Conservation (phyloP, 2,797 vertebrate species). For the Nasua narica region DNA sequence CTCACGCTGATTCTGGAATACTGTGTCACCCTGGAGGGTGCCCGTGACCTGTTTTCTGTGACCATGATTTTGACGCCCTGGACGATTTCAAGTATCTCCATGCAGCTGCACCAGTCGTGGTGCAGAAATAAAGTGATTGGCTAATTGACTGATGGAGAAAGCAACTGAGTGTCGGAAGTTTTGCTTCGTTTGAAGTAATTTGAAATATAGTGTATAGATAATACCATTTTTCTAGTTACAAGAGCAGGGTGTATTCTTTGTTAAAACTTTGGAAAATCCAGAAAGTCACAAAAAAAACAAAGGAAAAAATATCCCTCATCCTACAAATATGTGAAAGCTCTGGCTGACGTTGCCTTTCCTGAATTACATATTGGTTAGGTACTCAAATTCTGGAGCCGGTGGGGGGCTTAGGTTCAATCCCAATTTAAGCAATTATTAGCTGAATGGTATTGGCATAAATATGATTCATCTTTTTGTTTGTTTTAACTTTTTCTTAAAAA, state of each 20-base stretch:
- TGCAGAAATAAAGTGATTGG: not conserved
- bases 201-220: not conserved
- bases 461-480: not conserved
- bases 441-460: not conserved
- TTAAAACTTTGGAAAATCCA: slow-evolving; percentile 14
- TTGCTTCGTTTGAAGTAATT: not conserved
- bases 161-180: not conserved
- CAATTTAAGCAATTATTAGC: not conserved
- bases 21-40: not conserved
- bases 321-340: not conserved
- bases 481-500: not conserved
- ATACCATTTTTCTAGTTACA: not conserved
- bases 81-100: not conserved
- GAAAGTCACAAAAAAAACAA: not conserved
- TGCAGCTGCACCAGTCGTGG: not conserved
- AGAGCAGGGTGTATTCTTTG: not conserved
- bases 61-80: not conserved
- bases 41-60: not conserved
- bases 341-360: not conserved
- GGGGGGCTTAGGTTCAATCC: not conserved
- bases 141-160: not conserved
- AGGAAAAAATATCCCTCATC: not conserved
- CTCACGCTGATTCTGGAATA: not conserved
- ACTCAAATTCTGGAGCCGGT: not conserved
- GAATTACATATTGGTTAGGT: not conserved